Percentiles rank a stretch among this genome's conserved stretches.
Evolutionary conservation across 2,113 vertebrate genomes (phyloP).

Genomic region (Oncorhynchus kisutch): DNA sequence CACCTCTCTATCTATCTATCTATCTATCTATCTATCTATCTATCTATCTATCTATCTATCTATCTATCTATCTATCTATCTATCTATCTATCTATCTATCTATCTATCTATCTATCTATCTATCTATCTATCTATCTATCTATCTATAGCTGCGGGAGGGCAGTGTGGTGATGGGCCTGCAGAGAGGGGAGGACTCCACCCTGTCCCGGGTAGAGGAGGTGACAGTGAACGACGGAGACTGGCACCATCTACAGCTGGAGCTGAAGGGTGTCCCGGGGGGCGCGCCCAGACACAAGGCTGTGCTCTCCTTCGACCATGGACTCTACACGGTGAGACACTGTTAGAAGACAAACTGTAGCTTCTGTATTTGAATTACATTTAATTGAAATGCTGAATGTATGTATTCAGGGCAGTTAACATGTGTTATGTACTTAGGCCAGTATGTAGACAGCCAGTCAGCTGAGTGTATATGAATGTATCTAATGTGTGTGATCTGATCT

Average conservation of each 20-base stretch:
- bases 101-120: too few species aligned
- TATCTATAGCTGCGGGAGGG: constrained; percentile 76
- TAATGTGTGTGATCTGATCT: background rate
- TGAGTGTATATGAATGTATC: background rate
- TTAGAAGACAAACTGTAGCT: background rate
- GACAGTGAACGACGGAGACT: constrained; percentile 83
- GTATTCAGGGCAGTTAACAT: too few species aligned
- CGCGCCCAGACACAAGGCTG: constrained; percentile 63
- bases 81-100: too few species aligned
- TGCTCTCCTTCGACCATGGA: constrained; percentile 84
- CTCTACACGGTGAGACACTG: constrained; percentile 74
- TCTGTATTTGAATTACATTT: background rate
- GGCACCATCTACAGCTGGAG: constrained; percentile 85
- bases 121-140: too few species aligned
- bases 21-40: too few species aligned
- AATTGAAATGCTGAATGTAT: too few species aligned
- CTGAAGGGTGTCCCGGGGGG: constrained; percentile 66
- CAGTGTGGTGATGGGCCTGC: constrained; percentile 77
- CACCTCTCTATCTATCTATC: too few species aligned
- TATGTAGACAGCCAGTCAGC: background rate
- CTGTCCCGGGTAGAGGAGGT: constrained; percentile 79
- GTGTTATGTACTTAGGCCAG: background rate
- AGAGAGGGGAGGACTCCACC: constrained; percentile 75
- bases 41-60: too few species aligned
- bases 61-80: too few species aligned